Base-by-base conservation (phyloP, 2,888 invertebrate genomes). In the Arenicola marina region DNA sequence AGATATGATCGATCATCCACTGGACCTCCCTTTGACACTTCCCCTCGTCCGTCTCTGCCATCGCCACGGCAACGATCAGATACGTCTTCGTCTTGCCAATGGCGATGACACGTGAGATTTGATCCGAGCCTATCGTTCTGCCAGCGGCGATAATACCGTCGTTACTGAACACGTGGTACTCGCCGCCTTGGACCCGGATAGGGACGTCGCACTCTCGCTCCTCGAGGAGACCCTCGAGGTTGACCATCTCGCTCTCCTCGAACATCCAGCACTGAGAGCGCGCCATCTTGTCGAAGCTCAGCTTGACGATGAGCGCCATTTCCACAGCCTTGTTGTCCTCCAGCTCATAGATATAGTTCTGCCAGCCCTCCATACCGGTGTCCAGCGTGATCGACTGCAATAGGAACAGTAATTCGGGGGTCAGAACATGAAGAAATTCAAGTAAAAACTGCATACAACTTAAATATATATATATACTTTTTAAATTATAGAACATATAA, bases 1-100 rank as follows among this genome's bases (percentile, higher is more conserved):
- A 56, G 34, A 69, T 62, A 46, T 69, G 69, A 26, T 67, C 62
- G 3, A 55, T 48, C 29, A 69, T 65, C 59, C 59, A 65, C 38
- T 65, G 24, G 28, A 69, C 48, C 34, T 69, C 69, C 38, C 57
- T 62, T 7, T 15, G 33, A 28, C 59, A 66, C 21, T 61, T 51
- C n/a, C 57, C 61, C 18, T 43, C 29, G 24, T 60, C 61, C 7
- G 33, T 34, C 18, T 46, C 43, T 1, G 24, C 32, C 11, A 44
- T 34, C 11, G 59, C 62, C 24, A 66, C 53, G 2, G 53, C 67
- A 15, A 68, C 60, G 18, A 69, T 56, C 21, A 68, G 31, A 43
- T 64, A 69, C 29, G 46, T 60, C 38, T 69, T 67, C 28, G 69
- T 69, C 29, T 45, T 38, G 24, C 65, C 62, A 18, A 69, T 33